Evolutionary conservation across 2,888 invertebrate genomes (phyloP), one percentile per base, ranked within the genome.

Genomic region (Drosophila borealis): DNA sequence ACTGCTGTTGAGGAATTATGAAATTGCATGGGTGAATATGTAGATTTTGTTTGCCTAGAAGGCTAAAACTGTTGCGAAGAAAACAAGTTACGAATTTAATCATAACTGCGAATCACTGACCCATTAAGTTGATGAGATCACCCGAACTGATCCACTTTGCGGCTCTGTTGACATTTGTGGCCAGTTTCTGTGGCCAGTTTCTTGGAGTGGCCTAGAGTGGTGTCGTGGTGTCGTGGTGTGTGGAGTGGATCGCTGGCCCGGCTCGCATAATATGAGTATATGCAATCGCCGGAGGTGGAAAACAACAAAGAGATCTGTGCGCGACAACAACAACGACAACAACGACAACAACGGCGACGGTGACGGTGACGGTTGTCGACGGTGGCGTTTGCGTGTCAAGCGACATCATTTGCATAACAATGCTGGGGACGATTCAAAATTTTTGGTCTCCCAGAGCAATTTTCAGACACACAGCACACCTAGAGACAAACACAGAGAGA

Each of bases 361-460:
- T 11, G 57, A 48, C 65, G 60, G 67, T 66, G 74, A 74, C 67
- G 69, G 56, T 60, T 64, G 70, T 73, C 63, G 72, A 72, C 64
- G 71, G 67, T 75, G 83, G 77, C 80, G 90, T 86, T 91, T 90
- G 91, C 91, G 91, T 92, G 91, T 83, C 84, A 88, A 90, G 88
- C 81, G 84, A 83, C 91, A 91, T 91, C 91, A 92, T 92, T 92
- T 91, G 91, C 92, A 92, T 92, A 91, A 92, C 92, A 92, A 92
- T 92, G 90, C 90, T 90, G 90, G 90, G 80, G 86, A 87, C 88
- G 84, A 87, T 87, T 84, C 78, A 78, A 84, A 29, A 85, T 84
- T 85, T 87, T 80, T 87, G 87, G 78, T 86, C 86, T 83, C 86
- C 86, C 82, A 85, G 86, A 80, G 86, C 78, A 83, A 82, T 85